Conservation (phyloP, 2,113 vertebrate genomes). For the Erythrolamprus reginae region DNA sequence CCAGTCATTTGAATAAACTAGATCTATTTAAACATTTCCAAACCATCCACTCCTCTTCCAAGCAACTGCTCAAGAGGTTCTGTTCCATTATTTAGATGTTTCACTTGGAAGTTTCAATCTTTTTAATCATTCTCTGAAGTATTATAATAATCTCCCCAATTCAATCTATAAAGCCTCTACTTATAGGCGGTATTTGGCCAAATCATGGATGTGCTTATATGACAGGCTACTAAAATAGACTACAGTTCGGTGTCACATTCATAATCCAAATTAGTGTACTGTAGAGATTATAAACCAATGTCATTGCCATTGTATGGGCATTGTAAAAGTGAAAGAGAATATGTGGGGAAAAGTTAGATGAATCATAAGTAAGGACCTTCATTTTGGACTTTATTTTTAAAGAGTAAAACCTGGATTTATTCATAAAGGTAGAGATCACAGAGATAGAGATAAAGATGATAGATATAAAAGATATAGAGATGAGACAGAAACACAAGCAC, state of each 20-base stretch:
- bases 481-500: not conserved
- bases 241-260: not conserved
- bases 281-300: not conserved
- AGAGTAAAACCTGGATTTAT: not conserved
- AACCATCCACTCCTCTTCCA: not conserved
- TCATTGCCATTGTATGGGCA: not conserved
- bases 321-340: not conserved
- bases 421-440: not conserved
- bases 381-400: not conserved
- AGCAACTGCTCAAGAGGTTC: not conserved
- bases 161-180: not conserved
- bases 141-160: not conserved
- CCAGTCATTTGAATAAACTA: too few species aligned
- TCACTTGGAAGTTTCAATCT: not conserved
- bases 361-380: not conserved
- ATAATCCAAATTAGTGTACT: not conserved
- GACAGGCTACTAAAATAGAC: not conserved
- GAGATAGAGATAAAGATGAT: not conserved
- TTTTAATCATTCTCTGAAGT: not conserved
- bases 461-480: not conserved
- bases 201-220: not conserved
- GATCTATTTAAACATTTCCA: not conserved
- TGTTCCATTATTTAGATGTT: not conserved
- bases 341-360: not conserved
- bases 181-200: not conserved